Evolutionary conservation across 2,888 invertebrate species (phyloP).

Genomic region (Apotomis turbidana): DNA sequence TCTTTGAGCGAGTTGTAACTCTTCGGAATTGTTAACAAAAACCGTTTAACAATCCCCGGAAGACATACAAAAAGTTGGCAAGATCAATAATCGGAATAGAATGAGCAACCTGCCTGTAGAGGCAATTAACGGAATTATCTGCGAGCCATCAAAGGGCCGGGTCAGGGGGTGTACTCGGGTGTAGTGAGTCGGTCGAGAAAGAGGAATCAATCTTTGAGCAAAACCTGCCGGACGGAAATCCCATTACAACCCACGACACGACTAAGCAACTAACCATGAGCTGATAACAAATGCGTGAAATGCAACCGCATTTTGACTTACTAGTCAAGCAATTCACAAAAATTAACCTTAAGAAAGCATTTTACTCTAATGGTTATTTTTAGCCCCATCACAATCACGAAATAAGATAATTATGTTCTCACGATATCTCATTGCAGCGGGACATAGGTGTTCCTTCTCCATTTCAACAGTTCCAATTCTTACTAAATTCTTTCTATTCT

Average conservation of each 20-base stretch:
- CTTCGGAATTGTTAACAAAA: slow-evolving; percentile 55
- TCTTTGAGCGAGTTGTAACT: slow-evolving; percentile 57
- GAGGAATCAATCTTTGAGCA: slow-evolving; percentile 77
- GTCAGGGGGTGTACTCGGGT: slow-evolving; percentile 45
- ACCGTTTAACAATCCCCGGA: slow-evolving; percentile 68
- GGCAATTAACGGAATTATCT: slow-evolving; percentile 80
- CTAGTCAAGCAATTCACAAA: too few relatives aligned
- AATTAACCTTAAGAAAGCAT: too few relatives aligned
- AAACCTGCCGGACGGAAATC: slow-evolving; percentile 58
- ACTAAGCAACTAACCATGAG: slow-evolving; percentile 16
- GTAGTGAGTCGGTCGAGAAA: slow-evolving; percentile 53
- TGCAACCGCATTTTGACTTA: background rate
- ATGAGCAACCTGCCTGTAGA: slow-evolving; percentile 74
- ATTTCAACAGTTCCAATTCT: too few relatives aligned
- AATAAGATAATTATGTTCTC: too few relatives aligned
- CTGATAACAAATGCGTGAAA: background rate
- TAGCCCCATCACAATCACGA: too few relatives aligned
- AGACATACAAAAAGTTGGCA: slow-evolving; percentile 76
- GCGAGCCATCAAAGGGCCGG: slow-evolving; percentile 64
- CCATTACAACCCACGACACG: slow-evolving; percentile 56
- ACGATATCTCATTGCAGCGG: too few relatives aligned
- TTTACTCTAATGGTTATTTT: too few relatives aligned
- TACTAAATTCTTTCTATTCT: too few relatives aligned
- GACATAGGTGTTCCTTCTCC: too few relatives aligned
- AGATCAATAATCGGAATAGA: slow-evolving; percentile 72